Percentiles rank a stretch among this genome's conserved stretches.
Evolutionary conservation across 2,888 invertebrate species (phyloP).

Genomic region (Apodemia zela): DNA sequence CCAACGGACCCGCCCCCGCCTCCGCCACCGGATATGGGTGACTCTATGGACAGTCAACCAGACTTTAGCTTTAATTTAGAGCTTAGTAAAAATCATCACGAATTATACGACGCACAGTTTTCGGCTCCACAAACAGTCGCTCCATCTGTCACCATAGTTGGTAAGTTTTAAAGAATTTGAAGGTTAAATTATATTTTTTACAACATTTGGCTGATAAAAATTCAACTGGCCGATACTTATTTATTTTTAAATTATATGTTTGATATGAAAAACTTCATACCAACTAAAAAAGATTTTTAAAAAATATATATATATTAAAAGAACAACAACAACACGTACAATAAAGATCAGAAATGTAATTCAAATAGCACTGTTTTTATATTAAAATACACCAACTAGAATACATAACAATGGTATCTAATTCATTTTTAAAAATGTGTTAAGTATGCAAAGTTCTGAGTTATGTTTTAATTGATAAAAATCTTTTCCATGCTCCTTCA

Average conservation of each 20-base stretch:
- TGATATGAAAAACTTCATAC: too few relatives aligned
- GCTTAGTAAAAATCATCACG: conserved; percentile 85
- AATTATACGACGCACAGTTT: conserved; percentile 88
- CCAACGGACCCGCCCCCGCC: conserved; percentile 76
- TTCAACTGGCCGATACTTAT: too few relatives aligned
- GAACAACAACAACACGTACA: background rate
- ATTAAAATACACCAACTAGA: background rate
- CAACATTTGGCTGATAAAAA: too few relatives aligned
- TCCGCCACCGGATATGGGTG: conserved; percentile 59
- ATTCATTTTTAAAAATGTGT: conserved; percentile 6
- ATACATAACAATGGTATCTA: background rate
- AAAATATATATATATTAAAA: background rate
- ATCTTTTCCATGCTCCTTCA: conserved; percentile 69
- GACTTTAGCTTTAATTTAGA: conserved; percentile 85
- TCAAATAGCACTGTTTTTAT: background rate
- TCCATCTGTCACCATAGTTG: conserved; percentile 65
- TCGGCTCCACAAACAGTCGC: conserved; percentile 37
- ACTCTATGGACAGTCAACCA: conserved; percentile 61
- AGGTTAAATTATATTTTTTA: background rate
- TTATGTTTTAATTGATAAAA: conserved; percentile 21
- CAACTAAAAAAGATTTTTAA: too few relatives aligned
- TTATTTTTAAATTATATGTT: too few relatives aligned
- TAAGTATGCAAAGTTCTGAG: background rate
- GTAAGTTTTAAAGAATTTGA: conserved; percentile 47
- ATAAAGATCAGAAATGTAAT: background rate